Conservation (phyloP, 1,140 invertebrate species). For the Hestina assimilis region DNA sequence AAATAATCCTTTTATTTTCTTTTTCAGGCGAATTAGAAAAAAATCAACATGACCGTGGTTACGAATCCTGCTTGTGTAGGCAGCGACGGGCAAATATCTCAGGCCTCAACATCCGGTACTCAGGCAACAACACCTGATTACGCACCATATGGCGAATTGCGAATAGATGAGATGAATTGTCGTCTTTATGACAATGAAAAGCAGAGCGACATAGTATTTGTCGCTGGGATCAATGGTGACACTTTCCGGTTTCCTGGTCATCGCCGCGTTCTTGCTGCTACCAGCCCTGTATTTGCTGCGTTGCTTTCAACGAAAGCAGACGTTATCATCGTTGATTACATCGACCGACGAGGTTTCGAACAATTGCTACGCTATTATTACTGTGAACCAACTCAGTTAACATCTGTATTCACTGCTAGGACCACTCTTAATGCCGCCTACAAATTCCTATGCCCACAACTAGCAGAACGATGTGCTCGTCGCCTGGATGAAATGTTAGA, state of each 20-base stretch:
- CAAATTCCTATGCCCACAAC: conserved; percentile 82
- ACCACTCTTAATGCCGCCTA: conserved; percentile 83
- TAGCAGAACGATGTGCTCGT: conserved; percentile 81
- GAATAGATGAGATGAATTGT: conserved; percentile 32
- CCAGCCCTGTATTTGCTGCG: conserved; percentile 76
- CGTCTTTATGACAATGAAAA: conserved; percentile 79
- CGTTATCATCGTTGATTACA: conserved; percentile 77
- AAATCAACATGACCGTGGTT: conserved; percentile 60
- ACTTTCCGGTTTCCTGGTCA: conserved; percentile 84
- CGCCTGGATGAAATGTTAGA: conserved; percentile 79
- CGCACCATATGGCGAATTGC: conserved; percentile 26
- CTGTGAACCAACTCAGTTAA: conserved; percentile 80
- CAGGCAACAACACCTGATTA: conserved; percentile 25
- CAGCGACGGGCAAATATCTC: conserved; percentile 27
- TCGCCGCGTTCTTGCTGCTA: conserved; percentile 81
- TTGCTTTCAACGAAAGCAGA: conserved; percentile 71
- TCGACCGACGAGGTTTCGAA: conserved; percentile 84
- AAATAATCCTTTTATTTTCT: conserved; percentile 7
- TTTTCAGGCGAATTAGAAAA: conserved; percentile 43
- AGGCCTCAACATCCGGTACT: conserved; percentile 28
- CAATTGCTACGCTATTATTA: conserved; percentile 83
- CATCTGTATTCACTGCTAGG: conserved; percentile 82
- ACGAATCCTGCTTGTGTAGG: conserved; percentile 67
- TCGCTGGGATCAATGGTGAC: conserved; percentile 81
- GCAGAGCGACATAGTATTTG: conserved; percentile 83